Evolutionary conservation across 2,797 vertebrate genomes (phyloP).

Genomic region (Megaceryle alcyon): DNA sequence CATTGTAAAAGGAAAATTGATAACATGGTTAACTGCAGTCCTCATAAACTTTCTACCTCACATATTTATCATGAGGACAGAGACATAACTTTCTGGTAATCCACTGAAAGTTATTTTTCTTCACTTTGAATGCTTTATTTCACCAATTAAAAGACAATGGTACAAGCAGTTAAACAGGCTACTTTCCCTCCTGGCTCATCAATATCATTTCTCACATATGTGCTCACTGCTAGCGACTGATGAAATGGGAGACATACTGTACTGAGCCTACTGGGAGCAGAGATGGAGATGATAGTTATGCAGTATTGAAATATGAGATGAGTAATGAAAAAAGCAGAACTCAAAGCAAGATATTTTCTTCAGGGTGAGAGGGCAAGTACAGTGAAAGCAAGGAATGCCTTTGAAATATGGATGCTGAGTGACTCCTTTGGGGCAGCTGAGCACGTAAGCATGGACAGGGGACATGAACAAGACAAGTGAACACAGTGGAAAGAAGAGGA

Average conservation of each 20-base stretch:
- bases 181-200: not conserved
- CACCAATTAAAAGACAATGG: not conserved
- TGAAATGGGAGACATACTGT: not conserved
- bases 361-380: not conserved
- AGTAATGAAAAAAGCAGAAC: not conserved
- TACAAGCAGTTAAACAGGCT: not conserved
- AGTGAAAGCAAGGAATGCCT: not conserved
- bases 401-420: not conserved
- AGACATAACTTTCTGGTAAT: not conserved
- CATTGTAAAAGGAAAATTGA: not conserved
- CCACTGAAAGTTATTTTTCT: not conserved
- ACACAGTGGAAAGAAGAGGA: not conserved
- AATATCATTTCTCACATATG: not conserved
- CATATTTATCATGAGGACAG: not conserved
- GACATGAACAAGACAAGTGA: not conserved
- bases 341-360: not conserved
- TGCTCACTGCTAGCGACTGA: not conserved
- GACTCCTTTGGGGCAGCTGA: not conserved
- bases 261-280: not conserved
- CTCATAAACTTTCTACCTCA: not conserved
- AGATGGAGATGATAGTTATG: not conserved
- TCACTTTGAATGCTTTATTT: not conserved
- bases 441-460: not conserved
- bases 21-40: not conserved
- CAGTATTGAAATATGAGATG: not conserved